phyloP scores from a whole-genome alignment of 1,140 invertebrate genomes.

The Drosophila teissieri region DNA sequence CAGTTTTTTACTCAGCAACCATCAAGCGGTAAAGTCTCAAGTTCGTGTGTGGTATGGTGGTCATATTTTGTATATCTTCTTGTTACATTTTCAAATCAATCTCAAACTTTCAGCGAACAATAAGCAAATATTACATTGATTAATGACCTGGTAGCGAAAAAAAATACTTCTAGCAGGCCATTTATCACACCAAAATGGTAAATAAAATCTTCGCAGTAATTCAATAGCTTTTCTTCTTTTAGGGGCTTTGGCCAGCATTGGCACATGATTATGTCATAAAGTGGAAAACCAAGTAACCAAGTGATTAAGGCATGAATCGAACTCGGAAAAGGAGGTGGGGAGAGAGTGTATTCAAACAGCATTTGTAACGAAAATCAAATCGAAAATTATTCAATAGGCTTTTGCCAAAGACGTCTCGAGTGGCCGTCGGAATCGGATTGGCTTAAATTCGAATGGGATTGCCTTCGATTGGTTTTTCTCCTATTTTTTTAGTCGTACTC shows the following conservation, averaged over 20 bases:
- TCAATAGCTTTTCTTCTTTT: conserved; percentile 44
- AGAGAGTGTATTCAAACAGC: conserved; percentile 28
- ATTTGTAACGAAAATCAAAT: conserved; percentile 64
- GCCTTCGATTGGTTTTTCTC: conserved; percentile 23
- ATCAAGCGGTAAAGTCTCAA: too few relatives aligned
- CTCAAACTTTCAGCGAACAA: conserved; percentile 3
- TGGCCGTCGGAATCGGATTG: conserved; percentile 48
- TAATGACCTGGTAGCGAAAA: conserved; percentile 37
- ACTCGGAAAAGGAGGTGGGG: conserved; percentile 1
- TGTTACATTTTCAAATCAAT: conserved; percentile 36
- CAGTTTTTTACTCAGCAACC: not conserved
- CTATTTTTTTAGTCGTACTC: conserved; percentile 25
- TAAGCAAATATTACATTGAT: conserved; percentile 44
- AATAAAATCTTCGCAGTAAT: conserved; percentile 49
- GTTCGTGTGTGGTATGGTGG: too few relatives aligned
- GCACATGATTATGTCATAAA: conserved; percentile 75
- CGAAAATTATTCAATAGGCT: conserved; percentile 78
- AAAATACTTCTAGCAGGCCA: conserved; percentile 9
- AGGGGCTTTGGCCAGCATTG: conserved; percentile 59
- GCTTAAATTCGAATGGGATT: conserved; percentile 50
- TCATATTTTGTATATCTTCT: not conserved
- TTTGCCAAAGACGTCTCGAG: conserved; percentile 48
- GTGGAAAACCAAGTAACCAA: conserved; percentile 79
- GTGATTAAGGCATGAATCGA: conserved; percentile 64
- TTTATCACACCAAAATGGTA: conserved; percentile 30